Evolutionary conservation across 2,113 vertebrate genomes (phyloP).

Genomic region (Tympanuchus pallidicinctus): DNA sequence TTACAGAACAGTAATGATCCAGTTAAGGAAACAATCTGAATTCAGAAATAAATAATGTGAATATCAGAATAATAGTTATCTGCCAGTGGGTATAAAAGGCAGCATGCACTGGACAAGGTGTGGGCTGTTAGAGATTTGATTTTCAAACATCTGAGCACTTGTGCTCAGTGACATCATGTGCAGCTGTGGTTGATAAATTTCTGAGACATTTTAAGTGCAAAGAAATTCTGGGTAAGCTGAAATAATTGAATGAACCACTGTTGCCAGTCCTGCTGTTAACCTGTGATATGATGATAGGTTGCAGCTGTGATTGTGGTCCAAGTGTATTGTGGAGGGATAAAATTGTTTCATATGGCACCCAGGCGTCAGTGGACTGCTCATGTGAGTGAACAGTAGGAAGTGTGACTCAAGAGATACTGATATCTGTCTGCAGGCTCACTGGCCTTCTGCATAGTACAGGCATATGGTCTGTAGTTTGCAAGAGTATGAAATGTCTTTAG

Average conservation of each 20-base stretch:
- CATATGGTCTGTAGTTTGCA: background rate
- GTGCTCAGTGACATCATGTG: background rate
- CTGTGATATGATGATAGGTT: background rate
- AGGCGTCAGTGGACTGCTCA: background rate
- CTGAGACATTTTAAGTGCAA: background rate
- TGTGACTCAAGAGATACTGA: background rate
- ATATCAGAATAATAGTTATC: background rate
- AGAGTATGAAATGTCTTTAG: background rate
- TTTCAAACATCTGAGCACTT: background rate
- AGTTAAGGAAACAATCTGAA: background rate
- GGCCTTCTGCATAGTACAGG: background rate
- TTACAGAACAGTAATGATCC: background rate
- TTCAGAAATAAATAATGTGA: background rate
- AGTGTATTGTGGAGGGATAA: background rate
- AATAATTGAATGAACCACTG: background rate
- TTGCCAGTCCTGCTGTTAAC: background rate
- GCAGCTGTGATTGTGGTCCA: background rate
- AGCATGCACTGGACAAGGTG: background rate
- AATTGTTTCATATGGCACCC: background rate
- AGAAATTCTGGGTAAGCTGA: background rate
- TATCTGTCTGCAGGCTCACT: background rate
- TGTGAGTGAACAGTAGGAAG: background rate
- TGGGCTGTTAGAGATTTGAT: background rate
- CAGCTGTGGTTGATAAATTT: background rate
- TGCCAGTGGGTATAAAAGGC: background rate